Evolutionary conservation across 2,113 vertebrate genomes (phyloP), one percentile per base, ranked within the genome.

Genomic region (Pleuronectes platessa): DNA sequence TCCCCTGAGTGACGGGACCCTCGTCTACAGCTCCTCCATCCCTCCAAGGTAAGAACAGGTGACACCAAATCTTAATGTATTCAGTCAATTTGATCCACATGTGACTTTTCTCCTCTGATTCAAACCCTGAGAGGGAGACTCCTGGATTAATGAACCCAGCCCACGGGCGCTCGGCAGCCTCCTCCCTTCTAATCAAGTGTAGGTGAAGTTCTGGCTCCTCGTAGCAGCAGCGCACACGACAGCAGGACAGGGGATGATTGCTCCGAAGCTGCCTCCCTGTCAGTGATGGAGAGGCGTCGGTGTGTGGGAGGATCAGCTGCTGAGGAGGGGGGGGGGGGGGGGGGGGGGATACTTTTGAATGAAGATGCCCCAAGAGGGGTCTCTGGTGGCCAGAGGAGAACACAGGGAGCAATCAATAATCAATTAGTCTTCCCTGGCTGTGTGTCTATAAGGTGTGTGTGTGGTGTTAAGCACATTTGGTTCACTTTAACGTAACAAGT

Each of bases 191-290:
- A 71, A 81, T 90, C 77, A 78, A 77, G 68, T 68, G 64, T 10
- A 55, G 79, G 72, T 76, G 78, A 73, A 80, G 55, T 76, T 45
- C 69, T 49, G 37, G 51, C 73, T 78, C 31, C 62, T 83, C 68
- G 59, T 27, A 45, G 60, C 47, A 63, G 24, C 74, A 23, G 26
- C 65, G 21, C 5, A 5, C 56, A 56, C 23, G 69, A 80, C 71
- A 76, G 64, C 51, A 62, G 53, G 31, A 61, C 15, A 55, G 56
- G 79, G 78, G 77, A 89, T 82, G 89, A 90, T 83, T 67, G 72
- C 90, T 92, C 90, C 90, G 89, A 20, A 40, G 8, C n/a, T 26
- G 21, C 72, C 69, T 78, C 68, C 37, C 51, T 68, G 70, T 74
- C 55, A n/a, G 11, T 78, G 87, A 86, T 76, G 63, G 81, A 84